Conservation (phyloP, 2,888 invertebrate genomes). For the Oxycera nigricornis region DNA sequence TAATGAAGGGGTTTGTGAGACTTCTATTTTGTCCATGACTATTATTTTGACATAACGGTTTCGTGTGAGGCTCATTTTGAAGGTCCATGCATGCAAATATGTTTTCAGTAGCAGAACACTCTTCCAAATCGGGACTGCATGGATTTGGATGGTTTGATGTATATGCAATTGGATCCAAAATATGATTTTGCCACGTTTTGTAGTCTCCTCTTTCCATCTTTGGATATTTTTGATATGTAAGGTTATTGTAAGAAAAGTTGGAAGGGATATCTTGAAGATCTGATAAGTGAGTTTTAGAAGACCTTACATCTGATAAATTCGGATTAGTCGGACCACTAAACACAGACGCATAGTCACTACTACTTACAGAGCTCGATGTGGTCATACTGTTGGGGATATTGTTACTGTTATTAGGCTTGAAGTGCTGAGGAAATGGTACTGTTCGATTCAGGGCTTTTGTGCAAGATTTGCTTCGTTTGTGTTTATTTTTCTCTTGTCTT, state of each 20-base stretch:
- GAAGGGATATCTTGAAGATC: slow-evolving; percentile 59
- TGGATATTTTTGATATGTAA: slow-evolving; percentile 47
- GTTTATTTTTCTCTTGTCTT: slow-evolving; percentile 44
- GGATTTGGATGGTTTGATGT: too few species aligned
- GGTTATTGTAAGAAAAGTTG: slow-evolving; percentile 56
- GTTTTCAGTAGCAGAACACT: too few species aligned
- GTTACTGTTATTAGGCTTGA: slow-evolving; percentile 37
- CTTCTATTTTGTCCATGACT: slow-evolving; percentile 48
- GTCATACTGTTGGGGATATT: slow-evolving; percentile 51
- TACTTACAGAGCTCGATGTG: slow-evolving; percentile 59
- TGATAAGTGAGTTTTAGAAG: slow-evolving; percentile 21
- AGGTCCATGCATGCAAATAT: too few species aligned
- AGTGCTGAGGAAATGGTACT: neutral
- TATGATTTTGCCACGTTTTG: neutral
- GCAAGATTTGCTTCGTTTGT: slow-evolving; percentile 57
- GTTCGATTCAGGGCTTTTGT: slow-evolving; percentile 49
- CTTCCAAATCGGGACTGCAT: too few species aligned
- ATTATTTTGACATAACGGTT: too few species aligned
- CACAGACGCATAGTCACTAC: slow-evolving; percentile 62
- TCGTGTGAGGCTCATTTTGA: too few species aligned
- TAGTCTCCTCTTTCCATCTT: neutral
- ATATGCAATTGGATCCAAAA: too few species aligned
- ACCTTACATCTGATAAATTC: neutral
- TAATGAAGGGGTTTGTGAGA: slow-evolving; percentile 25
- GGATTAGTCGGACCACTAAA: slow-evolving; percentile 56